Base-by-base conservation (phyloP, 2,797 vertebrate genomes). In the Alauda arvensis region DNA sequence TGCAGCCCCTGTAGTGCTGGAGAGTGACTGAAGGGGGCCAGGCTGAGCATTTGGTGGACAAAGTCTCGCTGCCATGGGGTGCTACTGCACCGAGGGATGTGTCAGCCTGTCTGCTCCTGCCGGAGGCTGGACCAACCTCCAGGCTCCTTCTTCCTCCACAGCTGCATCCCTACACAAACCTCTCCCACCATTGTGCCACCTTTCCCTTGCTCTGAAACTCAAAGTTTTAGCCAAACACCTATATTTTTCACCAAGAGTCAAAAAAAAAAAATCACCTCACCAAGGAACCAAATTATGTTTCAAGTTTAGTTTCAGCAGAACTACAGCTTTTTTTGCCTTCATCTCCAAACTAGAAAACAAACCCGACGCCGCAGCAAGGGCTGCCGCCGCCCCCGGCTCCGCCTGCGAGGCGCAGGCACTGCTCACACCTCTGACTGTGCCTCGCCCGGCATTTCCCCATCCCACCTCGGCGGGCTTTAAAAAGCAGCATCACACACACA, bases 341-440 rank as follows among this genome's bases (percentile, higher is more conserved):
- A 33, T 40, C 63, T 60, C 65, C 71, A 56, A 88, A 79, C 19
- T 10, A 13, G 49, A 71, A 87, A 77, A 19, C 91, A 90, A 57
- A 23, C 31, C 29, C 46, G 60, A 18, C 5, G 0, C 53, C 1
- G 1, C 87, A 31, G 71, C 33, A 26, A 70, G 76, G 71, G 61
- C 85, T 10, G 5, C 62, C 4, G 3, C 84, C 75, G 0, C 91
- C 92, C 68, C 76, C 76, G 0, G 83, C 5, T 0, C 87, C 48
- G 33, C 87, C 87, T 43, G 61, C 39, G 1, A 51, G 66, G 89
- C 57, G 1, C 79, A 42, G 72, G 89, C 92, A 66, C 77, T 3
- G 67, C 87, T 90, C 91, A 45, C 89, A 80, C 87, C 74, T 75
- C 62, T 93, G 92, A 92, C 66, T 83, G 53, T 56, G 76, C 76